Evolutionary conservation across 2,888 invertebrate species (phyloP), one percentile per base, ranked within the genome.

Genomic region (Alloplasta piceator): DNA sequence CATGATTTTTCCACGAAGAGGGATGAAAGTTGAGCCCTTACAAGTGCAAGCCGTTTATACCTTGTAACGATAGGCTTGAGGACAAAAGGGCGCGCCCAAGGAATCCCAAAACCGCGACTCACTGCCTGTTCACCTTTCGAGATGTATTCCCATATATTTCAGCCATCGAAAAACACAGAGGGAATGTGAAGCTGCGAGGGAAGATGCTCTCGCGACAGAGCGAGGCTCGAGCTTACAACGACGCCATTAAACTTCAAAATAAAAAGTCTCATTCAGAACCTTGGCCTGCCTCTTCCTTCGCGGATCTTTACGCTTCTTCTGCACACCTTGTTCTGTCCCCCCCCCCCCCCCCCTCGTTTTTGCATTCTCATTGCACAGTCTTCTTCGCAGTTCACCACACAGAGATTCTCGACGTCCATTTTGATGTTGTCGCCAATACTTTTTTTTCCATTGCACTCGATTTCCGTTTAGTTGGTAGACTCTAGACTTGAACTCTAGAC

Each of bases 201-300:
- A 85, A 74, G 46, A 14, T 56, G 16, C 78, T 83, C 39, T 66
- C 67, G 67, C 77, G 52, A 66, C 74, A 66, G 41, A 83, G 78
- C 1, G 26, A 26, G 26, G 3, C 26, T 1, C 85, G 84, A 83
- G 86, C 88, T 90, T 87, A 88, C 86, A 82, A 86, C 60, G 63
- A 26, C 84, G 87, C 88, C 87, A 86, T 90, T 89, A 90, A 90
- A 90, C 84, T 87, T 36, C 48, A 87, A 90, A 89, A 90, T 90
- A 90, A 90, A 90, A 85, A 85, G 16, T 82, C 64, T 73, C 61
- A 55, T 67, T 66, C 50, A 46, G 36, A 68, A 46, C 73, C 83
- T 74, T 72, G 67, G 46, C 56, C 72, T 70, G 14, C 56, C 67
- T 78, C 46, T 72, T 6, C 16, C 61, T 67, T 60, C 74, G 70